Conservation (phyloP, 2,113 vertebrate genomes). For the Polypterus senegalus region DNA sequence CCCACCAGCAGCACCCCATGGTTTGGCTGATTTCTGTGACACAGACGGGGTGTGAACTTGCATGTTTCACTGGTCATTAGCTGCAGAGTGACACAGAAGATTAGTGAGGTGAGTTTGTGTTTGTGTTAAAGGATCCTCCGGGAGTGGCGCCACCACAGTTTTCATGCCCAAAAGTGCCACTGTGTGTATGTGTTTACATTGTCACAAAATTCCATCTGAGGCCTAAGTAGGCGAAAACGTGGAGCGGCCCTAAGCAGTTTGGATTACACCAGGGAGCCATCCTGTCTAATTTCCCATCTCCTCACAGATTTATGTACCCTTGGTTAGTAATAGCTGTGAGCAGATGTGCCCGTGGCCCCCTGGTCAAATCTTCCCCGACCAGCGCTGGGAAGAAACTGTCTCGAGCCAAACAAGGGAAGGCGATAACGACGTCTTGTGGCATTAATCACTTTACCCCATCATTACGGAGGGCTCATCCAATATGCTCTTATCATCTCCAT, state of each 20-base stretch:
- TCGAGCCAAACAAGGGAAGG: not conserved
- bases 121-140: too few species aligned
- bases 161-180: too few species aligned
- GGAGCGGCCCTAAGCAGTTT: not conserved
- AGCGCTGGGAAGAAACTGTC: not conserved
- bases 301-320: conserved; percentile 38
- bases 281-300: conserved; percentile 12
- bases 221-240: too few species aligned
- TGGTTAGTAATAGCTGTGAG: conserved; percentile 37
- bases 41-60: too few species aligned
- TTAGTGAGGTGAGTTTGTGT: too few species aligned
- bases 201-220: too few species aligned
- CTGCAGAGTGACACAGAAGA: too few species aligned
- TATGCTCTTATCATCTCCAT: not conserved
- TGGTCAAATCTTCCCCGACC: conserved; percentile 24
- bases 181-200: too few species aligned
- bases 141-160: too few species aligned
- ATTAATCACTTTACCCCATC: not conserved
- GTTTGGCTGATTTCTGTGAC: too few species aligned
- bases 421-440: not conserved
- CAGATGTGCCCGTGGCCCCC: conserved; percentile 44
- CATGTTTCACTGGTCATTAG: too few species aligned
- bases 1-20: too few species aligned
- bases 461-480: not conserved
- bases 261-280: conserved; percentile 7